Evolutionary conservation across 2,797 vertebrate genomes (phyloP), one percentile per base, ranked within the genome.

Genomic region (Tenualosa ilisha): DNA sequence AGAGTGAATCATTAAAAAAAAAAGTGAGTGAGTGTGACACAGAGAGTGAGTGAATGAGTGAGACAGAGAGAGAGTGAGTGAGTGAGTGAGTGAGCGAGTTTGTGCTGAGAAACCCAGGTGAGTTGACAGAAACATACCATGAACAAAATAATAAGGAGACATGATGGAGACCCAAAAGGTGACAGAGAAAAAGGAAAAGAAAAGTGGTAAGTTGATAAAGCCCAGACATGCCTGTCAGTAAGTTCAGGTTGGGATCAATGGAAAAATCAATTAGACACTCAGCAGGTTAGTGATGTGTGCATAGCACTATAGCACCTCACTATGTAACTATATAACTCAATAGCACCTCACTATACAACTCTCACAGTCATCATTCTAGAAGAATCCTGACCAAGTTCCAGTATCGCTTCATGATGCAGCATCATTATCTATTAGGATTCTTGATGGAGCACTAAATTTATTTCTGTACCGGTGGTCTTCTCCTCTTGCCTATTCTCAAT

Each of bases 191-290:
- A 2, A 24, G n/a, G 22, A 2, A 17, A 75, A 75, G 15, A 2
- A 26, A 17, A n/a, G n/a, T n/a, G n/a, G n/a, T 3, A 43, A 43
- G 40, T 40, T 20, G 37, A 40, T 31, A 24, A 40, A 40, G 13
- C 31, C 68, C 72, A 79, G 72, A 20, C 26, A 7, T 9, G 6
- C 7, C 20, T 22, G 17, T 79, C 40, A 79, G 3, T 46, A 17
- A 46, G 72, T 17, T 79, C 72, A 20, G 72, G 17, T 46, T 79
- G 72, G 40, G 40, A 79, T 79, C 40, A 46, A 79, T 79, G 26
- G 72, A 79, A 79, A 46, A 79, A 79, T 46, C 72, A 79, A 79
- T 79, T 15, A 20, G 72, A 46, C 37, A 79, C 40, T 17, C 22
- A 8, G 6, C 40, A 43, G 8, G 72, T 31, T 40, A 13, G 31